A percentile compares a stretch with the other conserved stretches of the same genome.
Conservation (phyloP, 2,888 invertebrate genomes). For the Cheilosia soror region DNA sequence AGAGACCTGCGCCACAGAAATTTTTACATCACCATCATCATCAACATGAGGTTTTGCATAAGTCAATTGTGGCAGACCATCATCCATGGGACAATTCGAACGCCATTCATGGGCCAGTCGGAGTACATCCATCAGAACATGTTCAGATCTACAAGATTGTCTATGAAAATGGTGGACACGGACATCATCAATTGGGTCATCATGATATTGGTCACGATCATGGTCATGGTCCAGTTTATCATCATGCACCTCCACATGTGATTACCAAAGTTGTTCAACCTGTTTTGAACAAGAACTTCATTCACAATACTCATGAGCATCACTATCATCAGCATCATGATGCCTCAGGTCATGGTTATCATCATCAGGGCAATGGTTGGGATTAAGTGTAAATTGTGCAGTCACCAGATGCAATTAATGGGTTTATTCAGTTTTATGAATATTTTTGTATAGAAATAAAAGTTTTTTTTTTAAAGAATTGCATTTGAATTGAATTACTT, state of each 20-base stretch:
- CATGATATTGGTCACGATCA: not conserved
- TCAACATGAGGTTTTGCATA: constrained; percentile 41
- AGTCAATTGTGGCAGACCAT: not conserved
- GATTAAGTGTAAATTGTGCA: constrained; percentile 9
- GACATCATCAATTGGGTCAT: not conserved
- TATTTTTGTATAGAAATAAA: constrained; percentile 48
- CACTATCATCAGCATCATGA: constrained; percentile 16
- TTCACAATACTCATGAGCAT: constrained; percentile 39
- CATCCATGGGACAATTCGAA: not conserved
- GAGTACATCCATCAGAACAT: constrained; percentile 29
- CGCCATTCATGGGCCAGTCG: not conserved
- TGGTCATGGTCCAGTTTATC: constrained; percentile 12
- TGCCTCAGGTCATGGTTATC: not conserved
- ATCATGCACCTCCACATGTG: constrained; percentile 9
- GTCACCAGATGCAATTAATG: constrained; percentile 1
- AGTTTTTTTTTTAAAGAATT: not conserved
- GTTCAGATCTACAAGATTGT: constrained; percentile 33
- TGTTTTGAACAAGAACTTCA: constrained; percentile 43
- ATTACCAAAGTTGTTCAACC: constrained; percentile 35
- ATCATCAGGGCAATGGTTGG: constrained; percentile 9
- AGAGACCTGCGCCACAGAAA: constrained; percentile 3
- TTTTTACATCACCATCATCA: constrained; percentile 40
- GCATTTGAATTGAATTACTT: no score
- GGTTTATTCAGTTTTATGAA: constrained; percentile 65
- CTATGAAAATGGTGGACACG: constrained; percentile 16